Evolutionary conservation across 2,797 vertebrate species (phyloP).

Genomic region (Margarornis squamiger): DNA sequence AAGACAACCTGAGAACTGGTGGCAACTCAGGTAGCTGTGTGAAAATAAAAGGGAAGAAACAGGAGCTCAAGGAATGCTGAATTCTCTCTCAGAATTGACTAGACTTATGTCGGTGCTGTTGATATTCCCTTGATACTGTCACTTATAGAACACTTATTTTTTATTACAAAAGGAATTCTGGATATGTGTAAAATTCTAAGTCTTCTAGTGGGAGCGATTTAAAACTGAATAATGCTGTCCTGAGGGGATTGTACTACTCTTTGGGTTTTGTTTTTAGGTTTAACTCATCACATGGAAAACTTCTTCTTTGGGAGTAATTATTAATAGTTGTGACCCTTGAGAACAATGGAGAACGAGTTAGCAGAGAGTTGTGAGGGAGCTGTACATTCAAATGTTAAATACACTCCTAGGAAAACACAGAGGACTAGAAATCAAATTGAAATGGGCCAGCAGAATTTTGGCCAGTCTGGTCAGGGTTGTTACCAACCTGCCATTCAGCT

Average conservation of each 20-base stretch:
- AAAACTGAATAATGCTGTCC: slow-evolving; percentile 60
- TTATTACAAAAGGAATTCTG: slow-evolving; percentile 71
- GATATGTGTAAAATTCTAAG: slow-evolving; percentile 50
- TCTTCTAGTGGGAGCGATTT: slow-evolving; percentile 67
- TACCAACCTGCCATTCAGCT: background rate
- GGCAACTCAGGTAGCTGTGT: background rate
- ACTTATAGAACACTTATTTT: slow-evolving; percentile 70
- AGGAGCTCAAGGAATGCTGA: background rate
- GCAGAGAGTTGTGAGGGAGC: background rate
- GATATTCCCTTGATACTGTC: slow-evolving; percentile 53
- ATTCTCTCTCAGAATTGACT: slow-evolving; percentile 21
- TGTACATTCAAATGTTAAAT: slow-evolving; percentile 10
- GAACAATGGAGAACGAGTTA: background rate
- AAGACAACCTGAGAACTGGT: background rate
- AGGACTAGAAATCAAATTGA: background rate
- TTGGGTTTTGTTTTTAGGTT: slow-evolving; percentile 64
- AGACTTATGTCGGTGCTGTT: slow-evolving; percentile 18
- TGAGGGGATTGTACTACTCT: slow-evolving; percentile 29
- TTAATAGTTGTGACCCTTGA: slow-evolving; percentile 22
- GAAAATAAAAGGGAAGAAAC: background rate
- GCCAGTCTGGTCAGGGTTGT: background rate
- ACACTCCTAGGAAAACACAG: background rate
- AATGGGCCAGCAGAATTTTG: background rate
- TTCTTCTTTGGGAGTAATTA: slow-evolving; percentile 19
- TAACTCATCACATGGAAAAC: slow-evolving; percentile 42